A percentile compares a stretch with the other conserved stretches of the same genome.
phyloP scores from a whole-genome alignment of 2,888 invertebrate genomes.

The Brenthis hecate region DNA sequence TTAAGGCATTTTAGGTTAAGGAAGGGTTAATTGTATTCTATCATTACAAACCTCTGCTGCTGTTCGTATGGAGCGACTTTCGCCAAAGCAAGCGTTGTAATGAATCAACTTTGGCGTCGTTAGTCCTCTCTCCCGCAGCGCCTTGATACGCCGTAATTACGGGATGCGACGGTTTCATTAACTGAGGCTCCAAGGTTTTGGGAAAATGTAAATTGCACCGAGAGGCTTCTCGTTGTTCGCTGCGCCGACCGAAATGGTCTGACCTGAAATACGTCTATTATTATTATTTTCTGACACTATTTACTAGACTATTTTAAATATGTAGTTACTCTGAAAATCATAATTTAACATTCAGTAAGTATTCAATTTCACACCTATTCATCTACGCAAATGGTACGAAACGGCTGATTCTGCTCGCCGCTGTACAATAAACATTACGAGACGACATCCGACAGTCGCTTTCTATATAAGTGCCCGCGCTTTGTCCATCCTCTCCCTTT shows the following conservation, averaged over 20 bases:
- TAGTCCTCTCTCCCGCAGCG: slow-evolving; percentile 8
- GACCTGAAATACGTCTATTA: background rate
- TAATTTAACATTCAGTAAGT: no score
- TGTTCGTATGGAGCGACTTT: background rate
- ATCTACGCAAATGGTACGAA: no score
- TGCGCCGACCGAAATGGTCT: background rate
- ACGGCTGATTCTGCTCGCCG: background rate
- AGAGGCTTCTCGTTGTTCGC: background rate
- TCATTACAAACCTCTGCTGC: background rate
- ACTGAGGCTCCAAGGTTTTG: slow-evolving; percentile 22
- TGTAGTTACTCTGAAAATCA: no score
- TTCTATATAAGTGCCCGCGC: slow-evolving; percentile 16
- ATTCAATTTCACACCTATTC: no score
- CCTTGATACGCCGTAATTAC: slow-evolving; percentile 6
- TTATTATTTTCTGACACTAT: no score
- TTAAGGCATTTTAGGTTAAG: background rate
- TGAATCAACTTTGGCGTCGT: slow-evolving; percentile 4
- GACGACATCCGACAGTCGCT: slow-evolving; percentile 15
- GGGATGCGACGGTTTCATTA: slow-evolving; percentile 18
- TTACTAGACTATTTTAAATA: no score
- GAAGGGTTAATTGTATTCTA: background rate
- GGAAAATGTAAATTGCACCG: slow-evolving; percentile 16
- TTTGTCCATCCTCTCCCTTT: slow-evolving; percentile 5
- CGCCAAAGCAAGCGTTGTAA: background rate
- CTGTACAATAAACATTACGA: slow-evolving; percentile 5